Evolutionary conservation across 2,888 invertebrate species (phyloP), one percentile per base, ranked within the genome.

Genomic region (Sericinus montela): DNA sequence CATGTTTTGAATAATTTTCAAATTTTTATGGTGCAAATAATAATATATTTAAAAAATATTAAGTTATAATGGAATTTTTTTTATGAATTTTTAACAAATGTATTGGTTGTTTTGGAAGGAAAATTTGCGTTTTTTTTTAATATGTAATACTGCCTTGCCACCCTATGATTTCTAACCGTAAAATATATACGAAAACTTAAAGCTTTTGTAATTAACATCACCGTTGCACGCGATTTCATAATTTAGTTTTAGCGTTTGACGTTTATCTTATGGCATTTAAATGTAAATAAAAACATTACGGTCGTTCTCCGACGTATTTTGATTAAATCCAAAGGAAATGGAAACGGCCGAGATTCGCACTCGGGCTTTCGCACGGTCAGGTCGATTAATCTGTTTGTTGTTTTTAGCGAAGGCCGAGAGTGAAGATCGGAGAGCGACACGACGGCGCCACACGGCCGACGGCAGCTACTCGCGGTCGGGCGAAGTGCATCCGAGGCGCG

Each of bases 371-470:
- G 72, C 69, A 72, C 69, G 72, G 72, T 74, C 76, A 80, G 76
- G 73, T 73, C 78, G 76, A 83, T 83, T 80, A 80, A 82, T 85
- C 79, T 86, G 87, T 86, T 86, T 86, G 83, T 86, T 86, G 83
- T 86, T 83, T 81, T 78, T 75, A 80, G 77, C 73, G 68, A 69
- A 72, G 72, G 78, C 69, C 72, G 75, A 71, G 76, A 76, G 75
- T 71, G 72, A 72, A 69, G 75, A 74, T 72, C 72, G 72, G 73
- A 74, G 75, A 80, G 80, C 83, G 85, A 72, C 85, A 67, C 67
- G 70, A 68, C 78, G 86, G 84, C 82, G 83, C 85, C 86, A 73
- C 72, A 70, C 76, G 72, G 72, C 75, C 77, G 78, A 67, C 76
- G 71, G 72, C 72, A 80, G 79, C 75, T 82, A 80, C 83, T 80